phyloP scores from a whole-genome alignment of 2,113 vertebrate species.

The Apeltes quadracus region DNA sequence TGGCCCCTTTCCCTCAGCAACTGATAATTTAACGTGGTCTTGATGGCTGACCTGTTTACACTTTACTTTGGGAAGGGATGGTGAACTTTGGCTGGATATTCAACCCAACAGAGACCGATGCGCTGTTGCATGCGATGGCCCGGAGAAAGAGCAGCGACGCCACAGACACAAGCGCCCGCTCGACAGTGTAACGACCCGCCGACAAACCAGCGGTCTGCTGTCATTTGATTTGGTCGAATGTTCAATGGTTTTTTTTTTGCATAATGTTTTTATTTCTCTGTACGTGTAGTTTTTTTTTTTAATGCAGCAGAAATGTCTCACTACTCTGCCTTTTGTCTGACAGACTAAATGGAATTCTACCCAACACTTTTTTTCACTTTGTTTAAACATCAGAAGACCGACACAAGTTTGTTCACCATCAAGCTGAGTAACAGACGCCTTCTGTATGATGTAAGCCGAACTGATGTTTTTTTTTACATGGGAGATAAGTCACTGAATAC shows the following conservation, averaged over 20 bases:
- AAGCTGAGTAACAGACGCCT: conserved; percentile 73
- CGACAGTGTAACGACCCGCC: conserved; percentile 40
- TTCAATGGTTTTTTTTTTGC: conserved; percentile 59
- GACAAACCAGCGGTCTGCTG: conserved; percentile 51
- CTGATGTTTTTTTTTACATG: conserved; percentile 60
- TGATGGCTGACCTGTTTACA: conserved; percentile 84
- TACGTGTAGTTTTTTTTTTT: conserved; percentile 66
- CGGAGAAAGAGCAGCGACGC: conserved; percentile 47
- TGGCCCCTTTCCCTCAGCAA: conserved; percentile 29
- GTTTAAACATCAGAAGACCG: conserved; percentile 68
- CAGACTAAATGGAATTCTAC: conserved; percentile 61
- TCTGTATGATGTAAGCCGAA: conserved; percentile 67
- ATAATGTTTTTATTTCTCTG: conserved; percentile 65
- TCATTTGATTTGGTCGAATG: conserved; percentile 52
- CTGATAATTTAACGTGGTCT: conserved; percentile 78
- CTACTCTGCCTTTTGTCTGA: conserved; percentile 65
- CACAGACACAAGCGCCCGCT: conserved; percentile 76
- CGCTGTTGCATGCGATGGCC: conserved; percentile 51
- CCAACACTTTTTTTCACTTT: conserved; percentile 52
- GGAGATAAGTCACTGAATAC: conserved; percentile 72
- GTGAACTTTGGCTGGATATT: conserved; percentile 59
- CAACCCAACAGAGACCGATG: conserved; percentile 46
- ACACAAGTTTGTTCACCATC: conserved; percentile 73
- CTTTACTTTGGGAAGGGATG: conserved; percentile 72
- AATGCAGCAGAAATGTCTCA: conserved; percentile 66